Percentiles rank a stretch among this genome's conserved stretches.
These are phyloP conservation scores for Tinea semifulvella DNA, from an alignment of 2,888 invertebrate species.

Conservation along the genomic window DNA sequence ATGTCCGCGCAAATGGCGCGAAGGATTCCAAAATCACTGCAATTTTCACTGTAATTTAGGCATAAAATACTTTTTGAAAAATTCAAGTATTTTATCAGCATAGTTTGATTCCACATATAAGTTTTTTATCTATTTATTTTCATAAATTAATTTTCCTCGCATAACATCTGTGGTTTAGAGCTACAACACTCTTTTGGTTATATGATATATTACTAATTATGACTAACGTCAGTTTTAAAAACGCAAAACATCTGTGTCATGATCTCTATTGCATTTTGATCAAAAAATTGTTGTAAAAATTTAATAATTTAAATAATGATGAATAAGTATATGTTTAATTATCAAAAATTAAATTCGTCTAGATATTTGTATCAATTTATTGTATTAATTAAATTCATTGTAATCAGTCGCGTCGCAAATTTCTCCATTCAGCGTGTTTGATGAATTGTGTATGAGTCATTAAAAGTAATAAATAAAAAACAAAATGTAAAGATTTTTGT, in stretches of 20 bases:
- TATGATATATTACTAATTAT: no score
- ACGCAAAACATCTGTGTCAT: neutral
- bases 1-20: no score
- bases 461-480: conserved; percentile 43
- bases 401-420: conserved; percentile 48
- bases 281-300: conserved; percentile 16
- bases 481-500: neutral
- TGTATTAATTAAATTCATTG: conserved; percentile 40
- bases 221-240: no score
- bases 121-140: no score
- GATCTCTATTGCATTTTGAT: neutral
- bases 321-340: conserved; percentile 4
- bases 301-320: conserved; percentile 59
- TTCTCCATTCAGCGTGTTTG: conserved; percentile 56
- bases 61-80: no score
- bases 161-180: no score
- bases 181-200: no score
- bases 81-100: no score
- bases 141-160: no score
- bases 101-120: no score
- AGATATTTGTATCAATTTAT: conserved; percentile 43
- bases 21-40: no score
- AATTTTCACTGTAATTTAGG: no score
- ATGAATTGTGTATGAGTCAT: conserved; percentile 50
- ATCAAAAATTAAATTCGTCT: conserved; percentile 27